Evolutionary conservation across 1,140 invertebrate species (phyloP).

Genomic region (Heterodera schachtii): DNA sequence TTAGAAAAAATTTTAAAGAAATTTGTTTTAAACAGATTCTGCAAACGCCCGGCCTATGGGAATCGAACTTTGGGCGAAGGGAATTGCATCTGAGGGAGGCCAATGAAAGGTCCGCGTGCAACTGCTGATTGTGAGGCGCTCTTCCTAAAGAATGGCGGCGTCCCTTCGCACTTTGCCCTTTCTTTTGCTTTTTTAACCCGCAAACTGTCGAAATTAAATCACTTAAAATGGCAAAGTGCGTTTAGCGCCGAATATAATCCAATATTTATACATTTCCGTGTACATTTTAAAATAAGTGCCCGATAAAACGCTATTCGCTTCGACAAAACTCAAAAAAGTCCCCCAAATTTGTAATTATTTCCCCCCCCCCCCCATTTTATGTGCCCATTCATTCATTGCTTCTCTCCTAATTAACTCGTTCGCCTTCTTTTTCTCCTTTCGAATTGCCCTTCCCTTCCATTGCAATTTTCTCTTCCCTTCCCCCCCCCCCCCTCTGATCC

Average conservation of each 20-base stretch:
- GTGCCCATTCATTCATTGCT: constrained; percentile 3
- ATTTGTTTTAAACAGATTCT: constrained; percentile 53
- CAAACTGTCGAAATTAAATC: too few species aligned
- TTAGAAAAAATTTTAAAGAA: too few species aligned
- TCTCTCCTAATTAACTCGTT: constrained; percentile 7
- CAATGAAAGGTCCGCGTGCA: constrained; percentile 17
- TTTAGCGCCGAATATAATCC: not conserved
- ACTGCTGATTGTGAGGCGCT: constrained; percentile 20
- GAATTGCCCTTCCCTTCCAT: not conserved
- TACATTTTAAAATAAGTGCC: not conserved
- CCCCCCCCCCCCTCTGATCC: not conserved
- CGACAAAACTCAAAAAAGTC: not conserved
- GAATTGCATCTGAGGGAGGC: constrained; percentile 20
- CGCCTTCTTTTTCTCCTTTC: not conserved
- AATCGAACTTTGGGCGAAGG: constrained; percentile 37
- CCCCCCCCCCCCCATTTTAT: not conserved
- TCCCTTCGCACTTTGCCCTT: not conserved
- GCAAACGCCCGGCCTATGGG: constrained; percentile 66
- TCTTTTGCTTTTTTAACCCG: not conserved
- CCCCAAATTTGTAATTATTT: not conserved
- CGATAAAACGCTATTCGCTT: not conserved
- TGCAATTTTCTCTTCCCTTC: not conserved
- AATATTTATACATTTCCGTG: not conserved
- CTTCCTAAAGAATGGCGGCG: not conserved
- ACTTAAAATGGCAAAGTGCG: not conserved